These are phyloP conservation scores for Ambastaia sidthimunki DNA, from an alignment of 2,797 vertebrate species.

Conservation along the genomic window DNA sequence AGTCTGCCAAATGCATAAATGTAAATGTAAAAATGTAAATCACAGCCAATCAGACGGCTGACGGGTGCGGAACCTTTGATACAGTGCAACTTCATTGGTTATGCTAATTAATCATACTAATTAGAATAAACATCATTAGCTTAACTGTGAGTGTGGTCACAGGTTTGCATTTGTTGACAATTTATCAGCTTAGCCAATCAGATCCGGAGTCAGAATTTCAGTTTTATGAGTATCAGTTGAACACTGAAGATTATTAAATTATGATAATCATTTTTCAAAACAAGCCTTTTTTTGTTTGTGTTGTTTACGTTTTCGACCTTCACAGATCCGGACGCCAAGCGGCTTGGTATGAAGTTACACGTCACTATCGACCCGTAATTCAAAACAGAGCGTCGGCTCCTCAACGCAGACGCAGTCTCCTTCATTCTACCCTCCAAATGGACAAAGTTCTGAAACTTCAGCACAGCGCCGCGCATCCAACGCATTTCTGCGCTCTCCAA, in stretches of 20 bases:
- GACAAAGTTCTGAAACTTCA: conserved; percentile 36
- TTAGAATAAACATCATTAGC: too few species aligned
- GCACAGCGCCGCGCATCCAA: not conserved
- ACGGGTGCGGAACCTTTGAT: too few species aligned
- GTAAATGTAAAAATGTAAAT: too few species aligned
- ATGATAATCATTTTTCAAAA: not conserved
- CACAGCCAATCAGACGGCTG: too few species aligned
- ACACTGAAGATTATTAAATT: not conserved
- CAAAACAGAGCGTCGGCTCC: conserved; percentile 11
- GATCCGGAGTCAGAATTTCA: too few species aligned
- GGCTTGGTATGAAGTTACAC: conserved; percentile 13
- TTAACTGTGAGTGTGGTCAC: too few species aligned
- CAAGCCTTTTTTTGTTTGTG: not conserved
- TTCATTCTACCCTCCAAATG: conserved; percentile 29
- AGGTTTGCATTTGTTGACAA: too few species aligned
- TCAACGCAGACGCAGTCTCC: conserved; percentile 34
- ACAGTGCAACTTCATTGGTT: too few species aligned
- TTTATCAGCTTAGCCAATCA: too few species aligned
- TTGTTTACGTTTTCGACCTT: conserved; percentile 9
- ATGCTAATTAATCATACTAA: too few species aligned
- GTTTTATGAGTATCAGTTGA: too few species aligned
- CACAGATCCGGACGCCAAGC: not conserved
- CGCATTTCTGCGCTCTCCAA: not conserved
- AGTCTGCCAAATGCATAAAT: too few species aligned
- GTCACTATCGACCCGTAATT: conserved; percentile 23